Evolutionary conservation across 1,140 invertebrate genomes (phyloP), one percentile per base, ranked within the genome.

Genomic region (Mactra quadrangularis): DNA sequence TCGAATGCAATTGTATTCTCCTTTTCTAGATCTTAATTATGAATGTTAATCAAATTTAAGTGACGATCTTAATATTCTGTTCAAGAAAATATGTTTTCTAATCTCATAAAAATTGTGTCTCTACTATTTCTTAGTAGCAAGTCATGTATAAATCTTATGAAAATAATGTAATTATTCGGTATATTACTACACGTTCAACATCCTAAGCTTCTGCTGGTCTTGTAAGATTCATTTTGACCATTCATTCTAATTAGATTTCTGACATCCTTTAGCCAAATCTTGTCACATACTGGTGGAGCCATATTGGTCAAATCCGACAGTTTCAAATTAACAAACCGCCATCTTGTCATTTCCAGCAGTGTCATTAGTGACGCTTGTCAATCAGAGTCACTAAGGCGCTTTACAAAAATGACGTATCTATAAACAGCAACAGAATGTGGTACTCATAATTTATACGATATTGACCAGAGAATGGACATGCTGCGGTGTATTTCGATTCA

Each of bases 351-450:
- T 76, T 60, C n/a, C 55, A 76, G 45, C 74, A 55, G 74, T 45
- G 59, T 76, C 74, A 76, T 76, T 76, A 76, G 74, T 60, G 31
- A 47, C 74, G 74, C 74, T 64, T 76, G 74, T 76, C 74, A 76
- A 76, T 76, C 74, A 76, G 33, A 68, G 47, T 50, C 33, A 47
- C 27, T 11, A 27, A 76, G 62, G 59, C 57, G n/a, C 17, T 41
- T 60, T 60, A 50, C 38, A 17, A 72, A 15, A 27, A 68, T 47
- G 64, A 52, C 3, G n/a, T n/a, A 29, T 68, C 64, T 68, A 52
- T 52, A 68, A 27, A 27, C 47, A 68, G 64, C 45, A 22, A 50
- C 45, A 47, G 22, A 6, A 52, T 3, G 41, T 33, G 62, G 47
- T 3, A 27, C 25, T 47, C 1, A 68, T 66, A 68, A n/a, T 68